phyloP scores from a whole-genome alignment of 2,113 vertebrate genomes.

The Sander vitreus region DNA sequence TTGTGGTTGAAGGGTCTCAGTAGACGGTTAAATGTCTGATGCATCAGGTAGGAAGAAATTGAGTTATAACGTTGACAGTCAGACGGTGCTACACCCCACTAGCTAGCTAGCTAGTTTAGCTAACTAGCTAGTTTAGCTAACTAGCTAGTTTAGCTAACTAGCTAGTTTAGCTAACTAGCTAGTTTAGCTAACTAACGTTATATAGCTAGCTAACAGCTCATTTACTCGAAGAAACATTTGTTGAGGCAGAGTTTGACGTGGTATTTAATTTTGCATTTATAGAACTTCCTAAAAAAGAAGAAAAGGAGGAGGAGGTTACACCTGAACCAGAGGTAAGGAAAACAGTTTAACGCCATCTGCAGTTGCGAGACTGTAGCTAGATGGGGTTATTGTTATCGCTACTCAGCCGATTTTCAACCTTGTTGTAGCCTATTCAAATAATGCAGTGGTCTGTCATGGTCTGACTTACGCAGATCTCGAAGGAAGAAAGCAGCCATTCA shows the following conservation, averaged over 20 bases:
- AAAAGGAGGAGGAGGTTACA: conserved; percentile 67
- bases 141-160: neutral
- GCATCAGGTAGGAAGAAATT: conserved; percentile 72
- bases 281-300: conserved; percentile 72
- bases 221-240: neutral
- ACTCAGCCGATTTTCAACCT: neutral
- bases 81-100: neutral
- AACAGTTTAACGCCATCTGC: fast-evolving
- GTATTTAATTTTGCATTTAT: conserved; percentile 27
- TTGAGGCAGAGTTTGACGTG: neutral
- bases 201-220: neutral
- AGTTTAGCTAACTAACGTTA: neutral
- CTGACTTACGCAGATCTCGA: neutral
- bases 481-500: neutral
- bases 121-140: neutral
- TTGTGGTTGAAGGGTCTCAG: conserved; percentile 16
- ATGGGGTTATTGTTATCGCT: neutral
- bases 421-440: neutral
- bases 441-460: neutral
- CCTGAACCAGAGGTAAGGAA: conserved; percentile 75
- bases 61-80: neutral
- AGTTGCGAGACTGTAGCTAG: neutral
- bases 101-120: neutral
- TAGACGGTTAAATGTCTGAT: conserved; percentile 84
- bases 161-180: neutral